A percentile compares a stretch with the other conserved stretches of the same genome.
Evolutionary conservation across 2,797 vertebrate genomes (phyloP).

Genomic region (Enteromius mattozi): DNA sequence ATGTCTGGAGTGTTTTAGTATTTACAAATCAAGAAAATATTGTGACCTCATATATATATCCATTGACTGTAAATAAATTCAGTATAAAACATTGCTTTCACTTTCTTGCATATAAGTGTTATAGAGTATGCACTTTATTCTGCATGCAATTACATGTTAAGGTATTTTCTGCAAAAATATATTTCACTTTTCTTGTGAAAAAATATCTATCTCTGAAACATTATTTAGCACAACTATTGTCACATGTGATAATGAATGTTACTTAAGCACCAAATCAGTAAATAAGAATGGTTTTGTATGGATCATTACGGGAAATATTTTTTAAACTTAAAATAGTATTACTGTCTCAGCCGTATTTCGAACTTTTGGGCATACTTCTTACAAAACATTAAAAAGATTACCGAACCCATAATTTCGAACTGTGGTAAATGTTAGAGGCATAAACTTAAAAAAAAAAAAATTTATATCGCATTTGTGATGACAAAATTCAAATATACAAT

Average conservation of each 20-base stretch:
- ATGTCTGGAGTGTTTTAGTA: constrained; percentile 19
- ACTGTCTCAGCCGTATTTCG: background rate
- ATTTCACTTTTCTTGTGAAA: too few relatives aligned
- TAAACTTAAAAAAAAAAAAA: background rate
- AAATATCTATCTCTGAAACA: background rate
- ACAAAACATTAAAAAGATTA: background rate
- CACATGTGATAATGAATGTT: background rate
- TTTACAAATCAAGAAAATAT: constrained; percentile 3
- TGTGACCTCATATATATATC: constrained; percentile 14
- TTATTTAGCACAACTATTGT: background rate
- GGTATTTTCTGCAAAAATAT: background rate
- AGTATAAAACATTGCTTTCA: constrained; percentile 8
- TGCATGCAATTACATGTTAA: background rate
- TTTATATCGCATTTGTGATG: background rate
- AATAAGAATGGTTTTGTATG: too few relatives aligned
- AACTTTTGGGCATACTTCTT: background rate
- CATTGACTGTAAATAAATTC: constrained; percentile 33
- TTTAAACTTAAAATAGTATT: background rate
- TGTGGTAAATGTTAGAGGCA: background rate
- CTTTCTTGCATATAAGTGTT: background rate
- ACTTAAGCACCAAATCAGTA: too few relatives aligned
- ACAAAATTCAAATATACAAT: background rate
- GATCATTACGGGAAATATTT: background rate
- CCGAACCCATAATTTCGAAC: background rate
- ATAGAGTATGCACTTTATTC: background rate